A percentile compares a stretch with the other conserved stretches of the same genome.
Evolutionary conservation across 2,797 vertebrate genomes (phyloP).

Genomic region (Apodemus agrarius): DNA sequence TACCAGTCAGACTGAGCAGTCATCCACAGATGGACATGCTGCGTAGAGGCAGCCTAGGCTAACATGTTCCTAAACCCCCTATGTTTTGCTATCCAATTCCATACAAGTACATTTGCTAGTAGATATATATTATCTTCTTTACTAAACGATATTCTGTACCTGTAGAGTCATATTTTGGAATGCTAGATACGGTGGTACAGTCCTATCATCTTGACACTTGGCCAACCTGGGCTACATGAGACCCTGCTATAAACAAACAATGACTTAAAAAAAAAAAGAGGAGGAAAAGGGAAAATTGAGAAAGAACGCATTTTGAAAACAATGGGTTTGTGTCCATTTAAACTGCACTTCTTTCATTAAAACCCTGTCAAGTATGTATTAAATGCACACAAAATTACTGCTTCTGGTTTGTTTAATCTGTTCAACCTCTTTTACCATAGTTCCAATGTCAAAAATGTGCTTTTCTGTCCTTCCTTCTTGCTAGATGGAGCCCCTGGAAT

Average conservation of each 20-base stretch:
- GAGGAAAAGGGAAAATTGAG: not conserved
- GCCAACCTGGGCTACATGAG: not conserved
- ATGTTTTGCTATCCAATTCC: not conserved
- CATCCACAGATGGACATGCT: accelerated
- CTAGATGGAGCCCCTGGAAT: not conserved
- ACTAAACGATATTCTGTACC: slow-evolving; percentile 47
- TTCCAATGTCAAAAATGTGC: not conserved
- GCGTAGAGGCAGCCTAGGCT: not conserved
- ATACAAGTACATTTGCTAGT: not conserved
- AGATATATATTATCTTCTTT: slow-evolving; percentile 14
- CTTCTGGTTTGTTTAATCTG: not conserved
- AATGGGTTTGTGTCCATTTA: slow-evolving; percentile 66
- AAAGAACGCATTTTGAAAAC: slow-evolving; percentile 46
- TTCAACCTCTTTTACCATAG: not conserved
- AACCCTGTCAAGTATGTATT: slow-evolving; percentile 41
- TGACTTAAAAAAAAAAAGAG: not conserved
- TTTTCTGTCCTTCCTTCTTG: not conserved
- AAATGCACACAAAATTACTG: not conserved
- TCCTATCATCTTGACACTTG: not conserved
- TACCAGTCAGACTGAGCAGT: not conserved
- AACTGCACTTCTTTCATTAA: slow-evolving; percentile 66
- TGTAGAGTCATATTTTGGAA: slow-evolving; percentile 77
- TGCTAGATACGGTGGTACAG: not conserved
- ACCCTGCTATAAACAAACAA: not conserved
- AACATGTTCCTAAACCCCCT: not conserved